Evolutionary conservation across 2,888 invertebrate genomes (phyloP), one percentile per base, ranked within the genome.

Genomic region (Buathra laborator): DNA sequence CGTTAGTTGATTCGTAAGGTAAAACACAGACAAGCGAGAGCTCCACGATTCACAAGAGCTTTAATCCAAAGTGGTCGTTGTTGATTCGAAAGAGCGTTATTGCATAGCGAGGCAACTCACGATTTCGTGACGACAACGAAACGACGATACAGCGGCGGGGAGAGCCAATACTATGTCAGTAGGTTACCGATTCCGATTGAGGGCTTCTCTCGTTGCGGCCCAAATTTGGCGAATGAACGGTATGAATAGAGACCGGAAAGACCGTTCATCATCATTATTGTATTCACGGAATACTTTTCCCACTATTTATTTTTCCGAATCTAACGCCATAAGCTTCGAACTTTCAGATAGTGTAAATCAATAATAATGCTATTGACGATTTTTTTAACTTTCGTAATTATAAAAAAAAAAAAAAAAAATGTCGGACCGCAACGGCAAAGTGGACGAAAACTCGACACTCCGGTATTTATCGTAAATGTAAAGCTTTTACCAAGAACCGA

Each of bases 111-210:
- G 79, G 53, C 68, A 85, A 82, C 83, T 85, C 84, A 77, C 83
- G 86, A 88, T 87, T 88, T 89, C 86, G 86, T 81, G 86, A 85
- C 80, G 89, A 70, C 46, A 46, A 80, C 85, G 81, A 46, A 78
- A 16, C 71, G 70, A 71, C 68, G 66, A 67, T 70, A 71, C 59
- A 62, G 82, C 77, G 76, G 44, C 75, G 64, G 72, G 32, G 83
- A 64, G 62, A 46, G 37, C 66, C 78, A 86, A 88, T 88, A 87
- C 87, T 89, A 84, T 89, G 89, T 89, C 88, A 89, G 89, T 89
- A 88, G 89, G 89, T 86, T 92, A 91, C 87, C 89, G 89, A 92
- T 92, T 90, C 87, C 89, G 86, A 90, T 89, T 82, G 87, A 86
- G 89, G 86, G 88, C 87, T 75, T 46, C 67, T 56, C 62, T 37